These are phyloP conservation scores for Penaeus chinensis DNA, from an alignment of 1,140 invertebrate species.

Conservation along the genomic window DNA sequence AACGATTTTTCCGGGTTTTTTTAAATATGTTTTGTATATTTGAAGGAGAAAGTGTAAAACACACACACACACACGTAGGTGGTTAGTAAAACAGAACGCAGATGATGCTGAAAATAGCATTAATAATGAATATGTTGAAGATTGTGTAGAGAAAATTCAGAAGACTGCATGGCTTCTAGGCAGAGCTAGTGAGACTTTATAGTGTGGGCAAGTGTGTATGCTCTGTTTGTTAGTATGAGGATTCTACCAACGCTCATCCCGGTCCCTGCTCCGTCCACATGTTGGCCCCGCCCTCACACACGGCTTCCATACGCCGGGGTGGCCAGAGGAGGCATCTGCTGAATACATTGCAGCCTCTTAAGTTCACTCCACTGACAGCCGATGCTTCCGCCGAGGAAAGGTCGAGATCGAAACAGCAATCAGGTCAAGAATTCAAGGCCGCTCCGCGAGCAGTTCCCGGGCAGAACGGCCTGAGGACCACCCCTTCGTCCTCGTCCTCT, in stretches of 20 bases:
- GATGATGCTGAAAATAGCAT: no score
- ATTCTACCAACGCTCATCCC: neutral
- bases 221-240: slow-evolving; percentile 25
- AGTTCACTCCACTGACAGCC: neutral
- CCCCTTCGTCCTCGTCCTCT: neutral
- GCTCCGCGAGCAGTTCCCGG: neutral
- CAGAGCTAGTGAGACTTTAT: no score
- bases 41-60: no score
- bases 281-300: slow-evolving; percentile 36
- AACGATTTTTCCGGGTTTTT: no score
- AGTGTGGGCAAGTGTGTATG: neutral
- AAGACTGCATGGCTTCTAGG: no score
- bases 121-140: no score
- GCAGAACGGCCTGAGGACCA: neutral
- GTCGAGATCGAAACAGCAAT: no score
- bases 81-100: no score
- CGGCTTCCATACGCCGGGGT: slow-evolving; percentile 48
- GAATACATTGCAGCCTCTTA: slow-evolving; percentile 26
- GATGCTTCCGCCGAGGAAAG: neutral
- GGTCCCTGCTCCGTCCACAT: slow-evolving; percentile 21
- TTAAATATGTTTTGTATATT: no score
- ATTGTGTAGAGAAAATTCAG: neutral
- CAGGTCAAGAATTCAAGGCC: no score
- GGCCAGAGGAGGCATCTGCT: slow-evolving; percentile 44
- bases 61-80: no score